These are phyloP conservation scores for Rhagium mordax DNA, from an alignment of 2,888 invertebrate genomes.

Conservation along the genomic window DNA sequence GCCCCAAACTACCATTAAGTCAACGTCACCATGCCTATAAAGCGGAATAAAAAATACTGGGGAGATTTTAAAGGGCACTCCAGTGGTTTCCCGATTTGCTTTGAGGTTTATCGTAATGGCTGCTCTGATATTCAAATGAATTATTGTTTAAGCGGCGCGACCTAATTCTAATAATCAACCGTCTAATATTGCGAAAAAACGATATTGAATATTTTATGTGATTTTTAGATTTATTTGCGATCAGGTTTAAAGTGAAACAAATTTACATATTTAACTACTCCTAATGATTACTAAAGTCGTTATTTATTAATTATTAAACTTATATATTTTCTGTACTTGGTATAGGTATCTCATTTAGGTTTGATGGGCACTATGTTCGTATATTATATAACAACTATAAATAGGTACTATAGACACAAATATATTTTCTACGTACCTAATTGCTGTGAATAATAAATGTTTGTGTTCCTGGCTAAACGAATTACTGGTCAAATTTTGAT, in stretches of 20 bases:
- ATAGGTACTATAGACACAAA: too few relatives aligned
- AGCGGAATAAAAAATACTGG: constrained; percentile 50
- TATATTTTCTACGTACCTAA: too few relatives aligned
- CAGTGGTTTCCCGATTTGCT: constrained; percentile 43
- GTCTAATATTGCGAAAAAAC: neutral
- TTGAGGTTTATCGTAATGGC: constrained; percentile 45
- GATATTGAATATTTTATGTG: neutral
- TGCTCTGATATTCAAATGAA: constrained; percentile 35
- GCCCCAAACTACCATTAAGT: constrained; percentile 62
- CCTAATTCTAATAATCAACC: constrained; percentile 14
- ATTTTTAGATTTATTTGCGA: neutral
- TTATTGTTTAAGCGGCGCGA: constrained; percentile 4
- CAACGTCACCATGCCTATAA: constrained; percentile 58
- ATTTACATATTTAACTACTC: too few relatives aligned
- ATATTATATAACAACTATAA: too few relatives aligned
- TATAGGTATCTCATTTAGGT: too few relatives aligned
- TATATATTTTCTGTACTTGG: too few relatives aligned
- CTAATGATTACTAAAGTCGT: too few relatives aligned
- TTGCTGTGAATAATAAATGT: too few relatives aligned
- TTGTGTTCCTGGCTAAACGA: too few relatives aligned
- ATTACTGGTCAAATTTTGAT: too few relatives aligned
- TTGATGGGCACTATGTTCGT: too few relatives aligned
- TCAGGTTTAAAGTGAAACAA: neutral
- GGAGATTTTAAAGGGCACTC: constrained; percentile 44
- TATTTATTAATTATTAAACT: too few relatives aligned